Conservation (phyloP, 2,113 vertebrate species). For the Gallinago jamesoni region DNA sequence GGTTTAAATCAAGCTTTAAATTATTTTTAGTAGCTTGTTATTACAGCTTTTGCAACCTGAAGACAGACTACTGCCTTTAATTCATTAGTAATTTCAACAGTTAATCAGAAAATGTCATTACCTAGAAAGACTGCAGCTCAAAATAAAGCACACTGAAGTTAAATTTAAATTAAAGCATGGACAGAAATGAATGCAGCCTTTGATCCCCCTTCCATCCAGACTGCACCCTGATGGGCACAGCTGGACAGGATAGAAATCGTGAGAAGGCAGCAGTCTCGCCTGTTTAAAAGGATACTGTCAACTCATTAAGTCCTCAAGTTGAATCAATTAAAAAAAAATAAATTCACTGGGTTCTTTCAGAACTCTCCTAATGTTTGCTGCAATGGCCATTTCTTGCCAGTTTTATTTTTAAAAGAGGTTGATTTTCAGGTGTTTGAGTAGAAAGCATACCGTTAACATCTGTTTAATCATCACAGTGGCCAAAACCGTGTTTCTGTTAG, state of each 20-base stretch:
- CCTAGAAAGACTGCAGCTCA: neutral
- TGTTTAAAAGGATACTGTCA: conserved; percentile 38
- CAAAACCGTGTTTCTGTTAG: neutral
- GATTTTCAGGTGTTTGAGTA: neutral
- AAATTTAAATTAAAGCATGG: conserved; percentile 43
- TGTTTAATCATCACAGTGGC: neutral
- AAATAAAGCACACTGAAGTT: conserved; percentile 42
- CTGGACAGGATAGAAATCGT: conserved; percentile 40
- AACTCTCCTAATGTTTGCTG: neutral
- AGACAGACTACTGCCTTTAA: conserved; percentile 37
- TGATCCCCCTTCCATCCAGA: conserved; percentile 57
- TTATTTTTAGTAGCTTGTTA: conserved; percentile 40
- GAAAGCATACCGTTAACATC: neutral
- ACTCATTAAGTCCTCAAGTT: conserved; percentile 33
- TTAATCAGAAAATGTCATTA: conserved; percentile 58
- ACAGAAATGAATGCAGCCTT: conserved; percentile 62
- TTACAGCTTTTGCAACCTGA: conserved; percentile 39
- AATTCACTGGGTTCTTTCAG: neutral
- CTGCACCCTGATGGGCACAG: conserved; percentile 66
- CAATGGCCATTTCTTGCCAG: neutral
- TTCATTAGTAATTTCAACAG: conserved; percentile 55
- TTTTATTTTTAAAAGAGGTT: neutral
- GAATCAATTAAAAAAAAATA: conserved; percentile 22
- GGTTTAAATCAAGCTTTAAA: neutral
- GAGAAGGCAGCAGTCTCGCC: conserved; percentile 27